These are phyloP conservation scores for Mamestra configurata DNA, from an alignment of 1,140 invertebrate species.

Conservation along the genomic window DNA sequence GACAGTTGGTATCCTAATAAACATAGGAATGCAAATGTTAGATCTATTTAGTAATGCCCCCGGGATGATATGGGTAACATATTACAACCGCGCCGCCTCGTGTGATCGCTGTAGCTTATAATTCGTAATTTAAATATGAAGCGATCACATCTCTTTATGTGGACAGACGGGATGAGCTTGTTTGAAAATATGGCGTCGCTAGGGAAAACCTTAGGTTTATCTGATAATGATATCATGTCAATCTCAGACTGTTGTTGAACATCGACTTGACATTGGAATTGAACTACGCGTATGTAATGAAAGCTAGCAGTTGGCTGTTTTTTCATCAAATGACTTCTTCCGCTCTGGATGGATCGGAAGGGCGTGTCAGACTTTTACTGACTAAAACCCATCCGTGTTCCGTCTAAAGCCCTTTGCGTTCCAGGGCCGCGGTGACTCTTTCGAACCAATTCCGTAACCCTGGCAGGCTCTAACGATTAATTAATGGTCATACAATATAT, in stretches of 20 bases:
- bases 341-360: too few species aligned
- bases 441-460: too few species aligned
- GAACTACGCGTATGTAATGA: too few species aligned
- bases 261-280: neutral
- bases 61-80: conserved; percentile 49
- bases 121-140: conserved; percentile 56
- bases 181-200: conserved; percentile 18
- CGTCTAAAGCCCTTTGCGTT: too few species aligned
- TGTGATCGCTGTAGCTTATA: conserved; percentile 52
- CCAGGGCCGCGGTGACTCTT: too few species aligned
- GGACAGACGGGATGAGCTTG: neutral
- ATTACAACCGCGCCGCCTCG: conserved; percentile 16
- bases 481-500: too few species aligned
- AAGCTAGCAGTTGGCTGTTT: too few species aligned
- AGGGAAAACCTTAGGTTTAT: neutral
- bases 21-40: conserved; percentile 50
- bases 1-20: conserved; percentile 20
- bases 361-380: too few species aligned
- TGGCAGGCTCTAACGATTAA: too few species aligned
- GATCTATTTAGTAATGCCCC: conserved; percentile 50
- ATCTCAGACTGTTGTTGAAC: neutral
- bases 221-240: neutral
- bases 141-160: conserved; percentile 34
- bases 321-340: too few species aligned
- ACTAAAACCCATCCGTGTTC: too few species aligned